Evolutionary conservation across 2,888 invertebrate genomes (phyloP), one percentile per base, ranked within the genome.

Genomic region (Apotomis capreana): DNA sequence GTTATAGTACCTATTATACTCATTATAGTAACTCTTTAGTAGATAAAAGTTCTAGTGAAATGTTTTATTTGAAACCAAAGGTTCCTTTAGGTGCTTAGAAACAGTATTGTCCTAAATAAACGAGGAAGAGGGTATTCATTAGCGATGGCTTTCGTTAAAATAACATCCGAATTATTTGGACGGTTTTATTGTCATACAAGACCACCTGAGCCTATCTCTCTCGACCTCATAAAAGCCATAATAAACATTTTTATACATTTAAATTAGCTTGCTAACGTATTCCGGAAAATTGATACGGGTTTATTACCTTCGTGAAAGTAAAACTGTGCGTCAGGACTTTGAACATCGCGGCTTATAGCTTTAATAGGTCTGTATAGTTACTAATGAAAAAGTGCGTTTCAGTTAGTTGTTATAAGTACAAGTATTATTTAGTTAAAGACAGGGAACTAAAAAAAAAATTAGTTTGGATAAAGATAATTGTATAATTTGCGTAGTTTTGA

Each of bases 251-350:
- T 62, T 57, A 49, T 57, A 13, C 26, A 15, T 49, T 40, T 62
- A 57, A 69, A 69, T 69, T 69, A 63, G 15, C 55, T 13, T 6
- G 59, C 57, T 46, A 61, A 61, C 61, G 68, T 61, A 61, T 55
- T 36, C 36, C 54, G 46, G 61, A 46, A 61, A 61, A 61, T 46
- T 69, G 54, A 44, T 61, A 54, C 26, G 54, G 61, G 13, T 69
- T 59, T 69, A 69, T 69, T 69, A 61, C 54, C 6, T 61, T 61
- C 60, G 40, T 4, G 49, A 49, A 49, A 4, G 49, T 49, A 49
- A 9, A 46, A 49, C 49, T 49, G 49, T 40, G 40, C 6, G 9
- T 9, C 49, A 49, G 9, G 9, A 6, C 49, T 49, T 49, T 49
- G 49, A 49, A 49, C 26, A 26, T 26, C 26, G 26, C 26, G 26